phyloP scores from a whole-genome alignment of 2,888 invertebrate species.

The Thumatha senex region DNA sequence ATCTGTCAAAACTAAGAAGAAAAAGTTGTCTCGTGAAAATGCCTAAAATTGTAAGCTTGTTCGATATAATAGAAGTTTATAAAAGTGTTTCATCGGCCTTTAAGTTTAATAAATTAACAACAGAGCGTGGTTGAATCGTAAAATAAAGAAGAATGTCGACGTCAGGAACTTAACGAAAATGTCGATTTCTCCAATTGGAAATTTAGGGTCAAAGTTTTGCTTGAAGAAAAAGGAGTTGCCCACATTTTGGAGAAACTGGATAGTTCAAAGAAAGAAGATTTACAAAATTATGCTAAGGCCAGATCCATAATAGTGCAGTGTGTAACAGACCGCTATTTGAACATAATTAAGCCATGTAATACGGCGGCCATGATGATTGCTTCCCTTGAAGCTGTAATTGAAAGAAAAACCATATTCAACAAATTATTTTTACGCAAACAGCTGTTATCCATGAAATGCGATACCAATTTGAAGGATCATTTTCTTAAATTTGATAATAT shows the following conservation, averaged over 20 bases:
- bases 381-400: neutral
- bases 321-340: neutral
- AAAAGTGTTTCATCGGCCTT: no score
- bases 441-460: neutral
- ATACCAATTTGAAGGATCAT: neutral
- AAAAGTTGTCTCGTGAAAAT: no score
- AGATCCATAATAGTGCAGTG: neutral
- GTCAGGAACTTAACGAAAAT: no score
- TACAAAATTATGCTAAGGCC: neutral
- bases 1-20: no score
- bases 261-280: neutral
- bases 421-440: neutral
- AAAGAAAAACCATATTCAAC: neutral
- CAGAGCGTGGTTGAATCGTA: no score
- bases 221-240: neutral
- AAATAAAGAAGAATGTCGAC: no score
- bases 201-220: neutral
- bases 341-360: neutral
- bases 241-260: neutral
- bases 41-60: no score
- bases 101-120: no score
- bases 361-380: neutral
- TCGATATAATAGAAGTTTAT: no score
- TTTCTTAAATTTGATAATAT: neutral
- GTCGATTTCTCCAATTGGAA: neutral